Evolutionary conservation across 2,113 vertebrate genomes (phyloP).

Genomic region (Lontra canadensis): DNA sequence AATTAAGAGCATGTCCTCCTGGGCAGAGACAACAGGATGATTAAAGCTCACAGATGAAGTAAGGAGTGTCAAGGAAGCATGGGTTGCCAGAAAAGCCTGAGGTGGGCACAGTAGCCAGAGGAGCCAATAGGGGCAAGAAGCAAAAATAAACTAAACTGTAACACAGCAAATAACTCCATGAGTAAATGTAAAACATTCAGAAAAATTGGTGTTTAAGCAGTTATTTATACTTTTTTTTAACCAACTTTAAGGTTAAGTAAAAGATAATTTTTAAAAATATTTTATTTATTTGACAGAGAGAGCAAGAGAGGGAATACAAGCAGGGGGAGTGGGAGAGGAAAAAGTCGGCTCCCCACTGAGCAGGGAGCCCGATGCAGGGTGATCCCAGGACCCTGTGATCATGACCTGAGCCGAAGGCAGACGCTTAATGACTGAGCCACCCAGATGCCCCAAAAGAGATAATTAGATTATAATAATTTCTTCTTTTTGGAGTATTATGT

Average conservation of each 20-base stretch:
- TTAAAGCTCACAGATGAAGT: background rate
- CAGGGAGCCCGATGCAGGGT: too few relatives aligned
- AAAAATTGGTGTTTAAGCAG: background rate
- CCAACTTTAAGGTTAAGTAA: conserved; percentile 1
- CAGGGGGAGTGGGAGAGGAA: too few relatives aligned
- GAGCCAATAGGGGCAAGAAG: background rate
- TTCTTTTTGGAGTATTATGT: background rate
- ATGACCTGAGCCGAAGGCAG: too few relatives aligned
- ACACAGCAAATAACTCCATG: background rate
- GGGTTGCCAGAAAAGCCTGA: background rate
- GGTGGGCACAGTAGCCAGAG: background rate
- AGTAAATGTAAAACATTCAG: background rate
- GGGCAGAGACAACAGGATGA: background rate
- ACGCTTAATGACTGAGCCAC: too few relatives aligned
- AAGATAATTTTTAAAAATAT: background rate
- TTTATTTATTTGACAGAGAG: too few relatives aligned
- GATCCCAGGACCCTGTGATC: too few relatives aligned
- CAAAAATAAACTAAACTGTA: background rate
- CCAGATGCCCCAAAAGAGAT: background rate
- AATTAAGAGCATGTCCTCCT: background rate
- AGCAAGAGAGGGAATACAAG: too few relatives aligned
- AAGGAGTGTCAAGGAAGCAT: background rate
- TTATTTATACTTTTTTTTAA: background rate
- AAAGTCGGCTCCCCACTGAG: too few relatives aligned
- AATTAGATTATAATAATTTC: conserved; percentile 3